A percentile compares a stretch with the other conserved stretches of the same genome.
phyloP scores from a whole-genome alignment of 1,140 invertebrate species.

The Acyrthosiphon pisum region DNA sequence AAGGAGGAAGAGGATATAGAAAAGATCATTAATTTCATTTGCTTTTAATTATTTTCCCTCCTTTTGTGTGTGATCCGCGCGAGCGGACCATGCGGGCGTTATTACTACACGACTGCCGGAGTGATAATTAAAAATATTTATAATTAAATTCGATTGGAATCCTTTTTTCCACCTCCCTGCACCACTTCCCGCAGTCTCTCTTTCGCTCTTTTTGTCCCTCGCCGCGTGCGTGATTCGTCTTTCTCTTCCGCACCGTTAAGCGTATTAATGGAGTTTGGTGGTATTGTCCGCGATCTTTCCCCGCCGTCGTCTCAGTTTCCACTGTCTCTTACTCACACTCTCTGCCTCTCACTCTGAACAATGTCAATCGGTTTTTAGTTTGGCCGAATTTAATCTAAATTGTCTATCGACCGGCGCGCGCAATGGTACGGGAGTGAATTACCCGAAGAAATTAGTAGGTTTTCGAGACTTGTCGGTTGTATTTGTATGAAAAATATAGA shows the following conservation, averaged over 20 bases:
- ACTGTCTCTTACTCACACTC: not conserved
- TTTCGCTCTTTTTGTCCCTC: conserved; percentile 20
- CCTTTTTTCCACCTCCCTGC: conserved; percentile 39
- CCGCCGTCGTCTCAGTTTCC: too few relatives aligned
- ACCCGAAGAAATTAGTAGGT: not conserved
- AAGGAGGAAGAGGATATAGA: not conserved
- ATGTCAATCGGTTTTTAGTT: conserved; percentile 52
- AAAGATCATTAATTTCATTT: conserved; percentile 55
- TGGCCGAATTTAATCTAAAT: conserved; percentile 51
- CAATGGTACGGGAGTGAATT: not conserved
- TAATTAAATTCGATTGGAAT: conserved; percentile 57
- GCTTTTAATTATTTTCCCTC: conserved; percentile 56
- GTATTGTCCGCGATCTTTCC: conserved; percentile 55
- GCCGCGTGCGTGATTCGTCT: conserved; percentile 45
- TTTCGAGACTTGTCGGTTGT: not conserved
- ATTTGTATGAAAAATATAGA: not conserved
- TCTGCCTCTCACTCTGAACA: conserved; percentile 10
- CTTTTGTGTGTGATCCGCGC: conserved; percentile 52
- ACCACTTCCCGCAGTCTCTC: not conserved
- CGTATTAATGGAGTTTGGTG: conserved; percentile 56
- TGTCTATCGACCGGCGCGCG: conserved; percentile 17
- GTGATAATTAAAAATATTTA: conserved; percentile 57
- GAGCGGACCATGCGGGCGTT: conserved; percentile 34
- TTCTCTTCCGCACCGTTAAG: conserved; percentile 56
- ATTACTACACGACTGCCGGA: conserved; percentile 42